A percentile compares a stretch with the other conserved stretches of the same genome.
Evolutionary conservation across 2,797 vertebrate genomes (phyloP).

Genomic region (Aselliscus stoliczkanus): DNA sequence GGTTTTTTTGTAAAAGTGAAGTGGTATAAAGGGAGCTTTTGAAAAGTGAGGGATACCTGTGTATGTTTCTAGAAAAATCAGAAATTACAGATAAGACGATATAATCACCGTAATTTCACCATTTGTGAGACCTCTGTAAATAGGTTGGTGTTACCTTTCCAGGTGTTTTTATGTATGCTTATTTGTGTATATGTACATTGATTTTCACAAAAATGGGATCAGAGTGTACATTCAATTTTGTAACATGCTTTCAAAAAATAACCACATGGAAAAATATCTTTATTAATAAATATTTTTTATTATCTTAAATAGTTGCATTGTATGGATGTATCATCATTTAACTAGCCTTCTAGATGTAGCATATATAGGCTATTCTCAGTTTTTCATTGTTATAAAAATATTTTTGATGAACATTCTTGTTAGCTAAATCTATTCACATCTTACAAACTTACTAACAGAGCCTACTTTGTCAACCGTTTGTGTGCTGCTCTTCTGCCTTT

Average conservation of each 20-base stretch:
- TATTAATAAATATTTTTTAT: constrained; percentile 56
- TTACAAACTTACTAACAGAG: background rate
- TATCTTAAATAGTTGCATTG: constrained; percentile 55
- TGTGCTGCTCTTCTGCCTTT: background rate
- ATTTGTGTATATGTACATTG: constrained; percentile 49
- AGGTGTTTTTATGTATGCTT: constrained; percentile 53
- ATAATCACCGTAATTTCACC: background rate
- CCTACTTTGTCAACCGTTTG: constrained; percentile 12
- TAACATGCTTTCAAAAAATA: constrained; percentile 46
- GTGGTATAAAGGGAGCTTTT: background rate
- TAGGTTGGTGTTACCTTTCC: constrained; percentile 35
- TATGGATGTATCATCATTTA: constrained; percentile 61
- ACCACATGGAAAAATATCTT: constrained; percentile 1
- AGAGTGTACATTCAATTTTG: constrained; percentile 53
- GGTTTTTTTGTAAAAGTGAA: background rate
- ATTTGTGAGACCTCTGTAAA: constrained; percentile 13
- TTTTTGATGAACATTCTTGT: constrained; percentile 13
- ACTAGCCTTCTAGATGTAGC: constrained; percentile 5
- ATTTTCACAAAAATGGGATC: constrained; percentile 50
- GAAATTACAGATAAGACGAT: constrained; percentile 31
- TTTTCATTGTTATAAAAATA: constrained; percentile 38
- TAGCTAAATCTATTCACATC: background rate
- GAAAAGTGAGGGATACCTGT: background rate
- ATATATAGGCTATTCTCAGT: constrained; percentile 5
- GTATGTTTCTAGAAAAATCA: constrained; percentile 47